A percentile compares a stretch with the other conserved stretches of the same genome.
These are phyloP conservation scores for Lerema accius DNA, from an alignment of 1,140 invertebrate genomes.

Conservation along the genomic window DNA sequence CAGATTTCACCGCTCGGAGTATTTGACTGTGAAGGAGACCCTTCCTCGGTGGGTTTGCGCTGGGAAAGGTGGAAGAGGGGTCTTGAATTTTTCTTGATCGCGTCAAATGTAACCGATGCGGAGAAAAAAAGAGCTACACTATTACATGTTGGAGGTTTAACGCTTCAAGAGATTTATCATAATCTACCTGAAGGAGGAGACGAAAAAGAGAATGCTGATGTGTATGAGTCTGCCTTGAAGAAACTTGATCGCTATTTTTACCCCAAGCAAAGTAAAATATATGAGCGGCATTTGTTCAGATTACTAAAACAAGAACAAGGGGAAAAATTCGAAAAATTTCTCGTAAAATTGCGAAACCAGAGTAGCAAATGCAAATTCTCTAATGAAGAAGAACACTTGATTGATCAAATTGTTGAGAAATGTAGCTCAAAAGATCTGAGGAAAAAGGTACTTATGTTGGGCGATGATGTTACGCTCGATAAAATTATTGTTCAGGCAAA, in stretches of 20 bases:
- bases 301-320: constrained; percentile 35
- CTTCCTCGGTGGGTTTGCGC: too few relatives aligned
- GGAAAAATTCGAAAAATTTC: constrained; percentile 41
- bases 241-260: constrained; percentile 12
- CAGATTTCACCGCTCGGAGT: too few relatives aligned
- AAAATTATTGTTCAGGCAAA: constrained; percentile 12
- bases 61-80: too few relatives aligned
- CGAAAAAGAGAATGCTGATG: neutral
- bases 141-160: too few relatives aligned
- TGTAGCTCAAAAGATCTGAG: neutral
- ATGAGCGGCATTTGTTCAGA: constrained; percentile 28
- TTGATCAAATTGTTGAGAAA: constrained; percentile 9
- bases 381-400: neutral
- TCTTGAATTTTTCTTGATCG: too few relatives aligned
- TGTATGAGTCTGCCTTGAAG: neutral
- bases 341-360: constrained; percentile 31
- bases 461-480: constrained; percentile 2
- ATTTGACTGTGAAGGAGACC: too few relatives aligned
- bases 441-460: constrained; percentile 3
- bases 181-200: too few relatives aligned
- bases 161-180: too few relatives aligned
- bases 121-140: too few relatives aligned
- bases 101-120: too few relatives aligned
- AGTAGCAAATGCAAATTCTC: constrained; percentile 11
- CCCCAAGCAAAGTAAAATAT: constrained; percentile 10